Base-by-base conservation (phyloP, 1,140 invertebrate species). In the Bathynomus jamesi region DNA sequence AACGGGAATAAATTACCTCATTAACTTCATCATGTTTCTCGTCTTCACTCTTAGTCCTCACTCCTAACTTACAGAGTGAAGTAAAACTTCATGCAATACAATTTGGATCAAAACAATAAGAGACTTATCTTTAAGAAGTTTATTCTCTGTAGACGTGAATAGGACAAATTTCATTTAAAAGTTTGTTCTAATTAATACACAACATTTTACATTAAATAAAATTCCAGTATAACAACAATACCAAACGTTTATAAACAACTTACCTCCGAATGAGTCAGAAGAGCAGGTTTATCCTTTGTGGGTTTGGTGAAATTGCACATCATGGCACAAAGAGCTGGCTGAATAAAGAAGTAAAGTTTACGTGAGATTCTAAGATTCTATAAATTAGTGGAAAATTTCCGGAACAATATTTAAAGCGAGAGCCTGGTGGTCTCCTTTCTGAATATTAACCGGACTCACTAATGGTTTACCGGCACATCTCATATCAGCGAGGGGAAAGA, bases 231-330 rank as follows among this genome's bases (percentile, higher is more conserved):
- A 11, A 21, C 31, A 68, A 60, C 11, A 1, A 67, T 29, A 30
- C 7, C 31, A 5, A 71, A 61, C 31, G 21, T 31, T 61, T 2
- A 28, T 4, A 21, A 62, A 62, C 71, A 71, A 85, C 84, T 28
- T 32, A 75, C 73, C 80, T 87, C 86, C 78, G 85, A 82, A 79
- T 87, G 86, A 66, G 82, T 81, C 13, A 87, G 79, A 8, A 86
- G 78, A 5, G 85, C 82, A 10, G 85, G 85, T 73, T 84, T 82
- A 66, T 84, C 83, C 27, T 70, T 78, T 31, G 82, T 85, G 30
- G 85, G 82, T 73, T 85, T 85, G 5, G 84, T 84, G 78, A 87
- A 86, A 80, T 86, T 87, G 17, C 83, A 82, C 28, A 86, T 80
- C 85, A 87, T 85, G 60, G 83, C 85, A 69, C 80, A 82, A 29